phyloP scores from a whole-genome alignment of 2,888 invertebrate species.

The Cephus sareptanus region DNA sequence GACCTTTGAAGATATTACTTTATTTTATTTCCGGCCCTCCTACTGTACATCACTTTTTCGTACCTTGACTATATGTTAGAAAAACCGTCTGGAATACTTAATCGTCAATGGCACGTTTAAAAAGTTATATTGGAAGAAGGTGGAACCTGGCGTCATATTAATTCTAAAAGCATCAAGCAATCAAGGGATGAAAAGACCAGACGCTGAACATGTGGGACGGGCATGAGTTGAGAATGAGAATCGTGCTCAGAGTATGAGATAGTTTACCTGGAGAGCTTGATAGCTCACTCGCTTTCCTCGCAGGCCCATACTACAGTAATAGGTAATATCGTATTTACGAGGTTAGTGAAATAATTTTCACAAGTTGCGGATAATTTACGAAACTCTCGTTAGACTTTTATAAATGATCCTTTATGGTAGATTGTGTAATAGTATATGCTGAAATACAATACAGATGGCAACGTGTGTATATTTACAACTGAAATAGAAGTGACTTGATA shows the following conservation, averaged over 20 bases:
- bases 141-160: not conserved
- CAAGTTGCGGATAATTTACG: not conserved
- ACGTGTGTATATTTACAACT: not conserved
- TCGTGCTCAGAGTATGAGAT: not conserved
- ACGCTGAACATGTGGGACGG: not conserved
- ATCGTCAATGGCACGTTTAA: not conserved
- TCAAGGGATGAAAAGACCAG: not conserved
- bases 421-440: not conserved
- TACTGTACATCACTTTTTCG: not conserved
- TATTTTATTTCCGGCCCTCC: not conserved
- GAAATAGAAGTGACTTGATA: not conserved
- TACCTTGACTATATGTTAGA: not conserved
- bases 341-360: no score
- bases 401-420: not conserved
- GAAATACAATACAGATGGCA: not conserved
- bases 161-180: not conserved
- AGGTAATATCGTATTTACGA: not conserved
- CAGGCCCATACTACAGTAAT: not conserved
- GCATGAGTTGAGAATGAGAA: not conserved
- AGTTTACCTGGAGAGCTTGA: not conserved
- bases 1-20: not conserved
- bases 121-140: not conserved
- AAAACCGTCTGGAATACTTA: not conserved
- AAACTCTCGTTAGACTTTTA: not conserved
- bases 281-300: not conserved